Evolutionary conservation across 2,888 invertebrate genomes (phyloP), one percentile per base, ranked within the genome.

Genomic region (Parelbella ahira): DNA sequence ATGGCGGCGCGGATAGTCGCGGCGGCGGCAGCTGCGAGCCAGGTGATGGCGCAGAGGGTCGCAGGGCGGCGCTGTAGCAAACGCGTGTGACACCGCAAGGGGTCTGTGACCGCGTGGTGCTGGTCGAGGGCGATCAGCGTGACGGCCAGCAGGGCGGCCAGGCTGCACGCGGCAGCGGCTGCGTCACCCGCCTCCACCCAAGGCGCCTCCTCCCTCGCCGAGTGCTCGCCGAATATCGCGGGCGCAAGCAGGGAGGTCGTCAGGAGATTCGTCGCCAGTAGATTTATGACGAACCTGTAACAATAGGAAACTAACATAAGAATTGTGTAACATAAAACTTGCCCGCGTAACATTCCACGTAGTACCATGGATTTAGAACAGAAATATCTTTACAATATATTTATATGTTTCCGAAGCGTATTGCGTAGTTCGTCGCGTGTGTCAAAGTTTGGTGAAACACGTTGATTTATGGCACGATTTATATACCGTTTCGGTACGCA

Each of bases 231-330:
- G 46, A 83, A 84, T 47, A 82, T 62, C 45, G 87, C 86, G 64
- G 84, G 83, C 70, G 87, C 87, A 27, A 82, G 82, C 61, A 84
- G 72, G 62, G 80, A 78, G 56, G 82, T 86, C 49, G 82, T 84
- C 71, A 84, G 63, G 58, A 88, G 63, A 67, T 83, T 88, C 62
- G 82, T 81, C 63, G 84, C 88, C 54, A 83, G 68, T 37, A 82
- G 66, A 49, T 84, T 93, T 65, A 93, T 90, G 70, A 91, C 91
- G 75, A 91, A 91, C 79, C 91, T 91, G 88, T 6, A 89, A 89
- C 78, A 80, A 54, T 8, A 20, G 37, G 49, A 50, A 47, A 48
- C 24, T 18, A 13, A 13, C 25, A 37, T 57, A 12, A 56, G 42
- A 15, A 15, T 15, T 15, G 4, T 15, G 15, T n/a, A n/a, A n/a